Evolutionary conservation across 2,113 vertebrate genomes (phyloP), one percentile per base, ranked within the genome.

Genomic region (Sciurus niger): DNA sequence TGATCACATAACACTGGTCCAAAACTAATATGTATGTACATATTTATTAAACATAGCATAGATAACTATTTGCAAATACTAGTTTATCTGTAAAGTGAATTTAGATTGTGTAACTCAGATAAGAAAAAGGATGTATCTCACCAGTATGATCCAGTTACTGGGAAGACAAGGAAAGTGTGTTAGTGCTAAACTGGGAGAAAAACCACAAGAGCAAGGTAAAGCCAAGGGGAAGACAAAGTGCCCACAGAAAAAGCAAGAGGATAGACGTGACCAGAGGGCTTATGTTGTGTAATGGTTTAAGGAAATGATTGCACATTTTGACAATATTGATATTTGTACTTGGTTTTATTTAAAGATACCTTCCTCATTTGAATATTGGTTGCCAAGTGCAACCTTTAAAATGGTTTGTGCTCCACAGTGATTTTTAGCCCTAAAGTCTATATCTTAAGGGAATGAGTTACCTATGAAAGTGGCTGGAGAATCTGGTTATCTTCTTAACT

Each of bases 191-290:
- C 6, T 22, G 5, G 2, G 6, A 67, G 22, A 63, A 79, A 53
- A 2, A 3, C 83, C 34, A 13, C 2, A 0, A 18, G 3, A 9
- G 0, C 13, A 79, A 2, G 4, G 0, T 6, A 43, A 9, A 60
- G 20, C 8, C 68, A 1, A 12, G 14, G 30, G 77, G 32, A 86
- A 82, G 8, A 97, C 16, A 4, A 84, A 70, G 43, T n/a, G 12
- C 5, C n/a, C 13, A 7, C 3, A 78, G 28, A 85, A 30, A 82
- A 51, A 85, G 2, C 6, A 0, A 86, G 37, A 77, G 22, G 7
- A 53, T 34, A 67, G 55, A 51, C 2, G 6, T 67, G 13, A 76
- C 8, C 4, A 76, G 30, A 88, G 20, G 1, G 53, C 43, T 8
- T 76, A 65, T 30, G 25, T 32, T 43, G 5, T 94, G 87, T 14